These are phyloP conservation scores for Archivesica marissinica DNA, from an alignment of 1,140 invertebrate genomes.

Conservation along the genomic window DNA sequence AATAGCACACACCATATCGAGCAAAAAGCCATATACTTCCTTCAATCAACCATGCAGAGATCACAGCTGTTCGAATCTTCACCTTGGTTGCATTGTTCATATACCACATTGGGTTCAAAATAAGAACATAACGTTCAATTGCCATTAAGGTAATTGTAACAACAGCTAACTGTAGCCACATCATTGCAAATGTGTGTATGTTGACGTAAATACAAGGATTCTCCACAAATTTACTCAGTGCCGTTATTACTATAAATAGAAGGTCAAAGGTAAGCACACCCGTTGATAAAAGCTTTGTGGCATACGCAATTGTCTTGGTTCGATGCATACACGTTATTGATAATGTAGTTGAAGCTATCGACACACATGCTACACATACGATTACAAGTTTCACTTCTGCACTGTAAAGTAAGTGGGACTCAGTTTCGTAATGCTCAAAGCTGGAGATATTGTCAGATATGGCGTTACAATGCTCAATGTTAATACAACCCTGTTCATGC, in stretches of 20 bases:
- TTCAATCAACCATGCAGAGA: neutral
- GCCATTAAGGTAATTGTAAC: slow-evolving; percentile 6
- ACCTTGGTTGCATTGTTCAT: neutral
- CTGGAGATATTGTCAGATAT: too few species aligned
- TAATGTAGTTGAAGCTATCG: neutral
- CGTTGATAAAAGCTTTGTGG: neutral
- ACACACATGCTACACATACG: neutral
- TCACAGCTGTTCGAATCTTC: neutral
- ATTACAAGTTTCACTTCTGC: neutral
- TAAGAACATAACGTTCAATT: slow-evolving; percentile 3
- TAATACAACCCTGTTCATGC: too few species aligned
- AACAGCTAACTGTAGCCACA: neutral
- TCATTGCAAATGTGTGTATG: neutral
- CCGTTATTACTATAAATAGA: neutral
- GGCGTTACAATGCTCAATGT: too few species aligned
- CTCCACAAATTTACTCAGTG: neutral
- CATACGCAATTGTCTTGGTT: neutral
- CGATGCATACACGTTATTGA: neutral
- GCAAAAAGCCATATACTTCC: neutral
- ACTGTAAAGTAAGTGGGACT: neutral
- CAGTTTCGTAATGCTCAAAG: too few species aligned
- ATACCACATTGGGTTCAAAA: slow-evolving; percentile 7
- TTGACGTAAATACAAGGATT: neutral
- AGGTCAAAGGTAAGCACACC: neutral
- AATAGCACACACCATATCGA: neutral